Percentiles rank a stretch among this genome's conserved stretches.
These are phyloP conservation scores for Coelopa pilipes DNA, from an alignment of 2,888 invertebrate genomes.

Conservation along the genomic window DNA sequence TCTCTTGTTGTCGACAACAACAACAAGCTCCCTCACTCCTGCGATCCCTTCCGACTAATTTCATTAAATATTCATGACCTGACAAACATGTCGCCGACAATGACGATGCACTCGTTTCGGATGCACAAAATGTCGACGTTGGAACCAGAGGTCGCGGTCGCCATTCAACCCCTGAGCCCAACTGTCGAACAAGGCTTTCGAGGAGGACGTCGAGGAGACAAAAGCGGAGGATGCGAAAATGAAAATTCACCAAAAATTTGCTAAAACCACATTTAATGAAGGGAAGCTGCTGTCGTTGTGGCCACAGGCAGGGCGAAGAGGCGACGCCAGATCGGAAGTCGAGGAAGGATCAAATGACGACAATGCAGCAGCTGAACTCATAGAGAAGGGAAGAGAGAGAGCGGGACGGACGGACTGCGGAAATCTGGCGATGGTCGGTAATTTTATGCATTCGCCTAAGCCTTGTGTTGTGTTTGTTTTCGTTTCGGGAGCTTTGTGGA, in stretches of 20 bases:
- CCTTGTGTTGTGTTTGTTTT: no score
- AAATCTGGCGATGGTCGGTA: no score
- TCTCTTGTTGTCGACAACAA: no score
- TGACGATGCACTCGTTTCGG: background rate
- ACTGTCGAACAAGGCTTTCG: constrained; percentile 18
- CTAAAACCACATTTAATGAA: constrained; percentile 3
- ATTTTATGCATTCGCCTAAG: no score
- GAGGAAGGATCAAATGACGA: background rate
- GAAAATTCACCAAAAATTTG: background rate
- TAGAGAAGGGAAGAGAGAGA: constrained; percentile 13
- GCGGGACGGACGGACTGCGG: background rate
- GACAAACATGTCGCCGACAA: constrained; percentile 1
- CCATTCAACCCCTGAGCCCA: constrained; percentile 18
- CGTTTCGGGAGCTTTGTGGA: no score
- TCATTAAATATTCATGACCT: constrained; percentile 30
- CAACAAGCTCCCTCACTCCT: no score
- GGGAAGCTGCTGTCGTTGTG: background rate
- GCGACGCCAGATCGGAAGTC: background rate
- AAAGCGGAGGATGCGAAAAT: no score
- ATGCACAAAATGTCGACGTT: constrained; percentile 6
- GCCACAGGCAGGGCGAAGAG: background rate
- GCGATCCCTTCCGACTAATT: constrained; percentile 12
- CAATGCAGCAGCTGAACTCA: background rate
- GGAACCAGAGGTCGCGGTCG: background rate
- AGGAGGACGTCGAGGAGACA: background rate